These are phyloP conservation scores for Pantala flavescens DNA, from an alignment of 1,140 invertebrate genomes.

Conservation along the genomic window DNA sequence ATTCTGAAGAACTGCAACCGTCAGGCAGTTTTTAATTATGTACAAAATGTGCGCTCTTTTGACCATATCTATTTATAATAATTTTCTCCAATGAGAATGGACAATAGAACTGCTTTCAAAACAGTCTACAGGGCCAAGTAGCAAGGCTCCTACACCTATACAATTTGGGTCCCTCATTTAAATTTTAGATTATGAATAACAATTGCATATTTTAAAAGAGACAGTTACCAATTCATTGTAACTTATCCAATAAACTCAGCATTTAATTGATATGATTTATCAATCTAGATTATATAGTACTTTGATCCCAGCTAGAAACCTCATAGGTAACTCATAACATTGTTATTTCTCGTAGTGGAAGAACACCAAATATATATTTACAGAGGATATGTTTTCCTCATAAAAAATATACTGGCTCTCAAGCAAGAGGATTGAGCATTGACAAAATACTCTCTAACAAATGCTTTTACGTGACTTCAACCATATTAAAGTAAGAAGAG, in stretches of 20 bases:
- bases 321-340: background rate
- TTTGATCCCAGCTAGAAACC: background rate
- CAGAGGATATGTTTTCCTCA: conserved; percentile 9
- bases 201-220: background rate
- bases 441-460: background rate
- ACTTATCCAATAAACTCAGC: background rate
- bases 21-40: background rate
- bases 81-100: too few species aligned
- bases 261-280: conserved; percentile 3
- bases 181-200: background rate
- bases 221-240: background rate
- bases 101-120: too few species aligned
- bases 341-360: background rate
- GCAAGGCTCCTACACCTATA: background rate
- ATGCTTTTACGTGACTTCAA: background rate
- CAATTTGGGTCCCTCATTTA: background rate
- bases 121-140: background rate
- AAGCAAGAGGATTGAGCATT: background rate
- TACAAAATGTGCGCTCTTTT: background rate
- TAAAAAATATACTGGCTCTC: background rate
- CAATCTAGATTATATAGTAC: background rate
- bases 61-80: too few species aligned
- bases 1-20: background rate
- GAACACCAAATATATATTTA: background rate
- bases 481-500: too few species aligned